Base-by-base conservation (phyloP, 2,888 invertebrate genomes). In the Tipula unca region DNA sequence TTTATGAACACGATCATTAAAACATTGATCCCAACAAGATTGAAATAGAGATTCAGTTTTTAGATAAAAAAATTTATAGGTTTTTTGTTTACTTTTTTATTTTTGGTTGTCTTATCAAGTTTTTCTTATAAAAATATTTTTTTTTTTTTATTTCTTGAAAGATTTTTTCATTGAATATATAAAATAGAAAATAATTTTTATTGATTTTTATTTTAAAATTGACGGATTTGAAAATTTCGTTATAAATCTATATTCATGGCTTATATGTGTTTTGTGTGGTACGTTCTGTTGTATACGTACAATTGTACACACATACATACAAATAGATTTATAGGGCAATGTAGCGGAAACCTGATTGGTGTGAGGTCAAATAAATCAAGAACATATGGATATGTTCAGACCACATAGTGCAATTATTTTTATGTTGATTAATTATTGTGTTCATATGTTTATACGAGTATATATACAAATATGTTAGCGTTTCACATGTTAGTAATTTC, bases 1-100 rank as follows among this genome's bases (percentile, higher is more conserved):
- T 69, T 69, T 69, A 69, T 69, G 69, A 69, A 69, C 69, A 69
- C 69, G 69, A 69, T 69, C 69, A 69, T 69, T 69, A 69, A 69
- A 69, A 69, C 69, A 69, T 69, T 69, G 69, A 69, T 69, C 69
- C 69, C 69, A 69, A 69, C 69, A 69, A 69, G 69, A 69, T 69
- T 69, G 69, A 69, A 69, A 69, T 69, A 69, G 69, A 69, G 69
- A 69, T 69, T 69, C 69, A 69, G 69, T 25, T 69, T 69, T 69
- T 69, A 69, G 69, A 69, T 69, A 69, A 69, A 69, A 48, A 69
- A 25, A 69, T 69, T 69, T 69, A 69, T 69, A 69, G 69, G 20
- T 69, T 69, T 69, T 48, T 69, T 69, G 20, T 69, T 54, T n/a
- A 17, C 17, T 54, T 17, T 17, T 48, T 48, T 42, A 3, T 54